A percentile compares a stretch with the other conserved stretches of the same genome.
Evolutionary conservation across 1,140 invertebrate species (phyloP).

Genomic region (Trachelipus rathkii): DNA sequence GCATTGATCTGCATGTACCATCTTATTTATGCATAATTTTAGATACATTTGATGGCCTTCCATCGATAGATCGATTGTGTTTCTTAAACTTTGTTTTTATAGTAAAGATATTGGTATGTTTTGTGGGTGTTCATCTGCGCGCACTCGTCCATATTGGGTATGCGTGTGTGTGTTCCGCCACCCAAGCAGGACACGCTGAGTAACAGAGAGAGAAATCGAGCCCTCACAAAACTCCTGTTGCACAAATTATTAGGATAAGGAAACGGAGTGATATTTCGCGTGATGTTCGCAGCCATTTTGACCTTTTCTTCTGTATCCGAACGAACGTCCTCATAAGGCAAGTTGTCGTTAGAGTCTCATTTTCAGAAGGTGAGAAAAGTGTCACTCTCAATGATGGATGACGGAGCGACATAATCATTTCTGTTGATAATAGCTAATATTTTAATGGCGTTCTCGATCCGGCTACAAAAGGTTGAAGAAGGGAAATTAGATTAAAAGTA

Average conservation of each 20-base stretch:
- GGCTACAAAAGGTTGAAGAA: background rate
- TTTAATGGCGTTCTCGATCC: background rate
- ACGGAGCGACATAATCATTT: background rate
- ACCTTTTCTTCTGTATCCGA: background rate
- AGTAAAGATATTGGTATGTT: too few species aligned
- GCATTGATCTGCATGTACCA: too few species aligned
- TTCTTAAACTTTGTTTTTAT: too few species aligned
- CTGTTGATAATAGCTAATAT: background rate
- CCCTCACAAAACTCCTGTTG: background rate
- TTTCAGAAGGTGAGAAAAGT: slow-evolving; percentile 4
- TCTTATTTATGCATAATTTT: too few species aligned
- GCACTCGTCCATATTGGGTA: background rate
- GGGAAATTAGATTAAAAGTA: too few species aligned
- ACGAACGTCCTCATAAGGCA: slow-evolving; percentile 6
- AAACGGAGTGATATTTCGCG: background rate
- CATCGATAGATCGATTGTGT: too few species aligned
- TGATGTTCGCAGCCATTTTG: background rate
- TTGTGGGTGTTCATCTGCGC: too few species aligned
- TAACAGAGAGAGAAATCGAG: background rate
- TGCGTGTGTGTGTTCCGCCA: background rate
- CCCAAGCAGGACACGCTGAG: background rate
- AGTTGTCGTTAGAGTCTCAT: background rate
- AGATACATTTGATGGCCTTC: too few species aligned
- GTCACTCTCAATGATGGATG: background rate
- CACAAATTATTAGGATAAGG: background rate